Evolutionary conservation across 2,113 vertebrate genomes (phyloP).

Genomic region (Ramphastos sulfuratus): DNA sequence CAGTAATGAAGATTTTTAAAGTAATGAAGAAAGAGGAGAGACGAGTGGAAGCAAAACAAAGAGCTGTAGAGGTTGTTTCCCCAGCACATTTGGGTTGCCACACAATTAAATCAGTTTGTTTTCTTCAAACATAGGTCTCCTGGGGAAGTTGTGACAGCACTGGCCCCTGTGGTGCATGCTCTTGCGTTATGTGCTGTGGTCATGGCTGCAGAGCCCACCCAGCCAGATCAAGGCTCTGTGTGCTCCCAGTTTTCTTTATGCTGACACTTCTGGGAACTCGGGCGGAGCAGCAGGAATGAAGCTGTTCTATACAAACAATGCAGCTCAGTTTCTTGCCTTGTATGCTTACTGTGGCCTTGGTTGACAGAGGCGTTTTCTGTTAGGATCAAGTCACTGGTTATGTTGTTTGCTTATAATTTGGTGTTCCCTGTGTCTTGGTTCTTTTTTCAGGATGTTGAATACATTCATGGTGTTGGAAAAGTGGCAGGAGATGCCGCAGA

Average conservation of each 20-base stretch:
- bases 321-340: background rate
- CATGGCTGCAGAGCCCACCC: conserved; percentile 42
- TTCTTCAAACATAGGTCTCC: background rate
- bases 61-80: conserved; percentile 38
- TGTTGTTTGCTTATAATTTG: background rate
- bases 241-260: conserved; percentile 23
- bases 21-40: background rate
- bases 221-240: conserved; percentile 15
- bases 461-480: background rate
- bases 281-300: background rate
- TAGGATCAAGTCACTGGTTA: background rate
- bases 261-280: background rate
- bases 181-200: conserved; percentile 13
- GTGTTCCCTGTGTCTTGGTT: background rate
- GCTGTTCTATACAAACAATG: background rate
- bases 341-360: background rate
- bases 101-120: conserved; percentile 47
- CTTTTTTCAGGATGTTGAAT: conserved; percentile 56
- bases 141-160: background rate
- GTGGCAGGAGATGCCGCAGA: background rate
- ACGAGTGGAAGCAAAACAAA: background rate
- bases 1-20: background rate
- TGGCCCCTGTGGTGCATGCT: background rate
- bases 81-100: background rate
- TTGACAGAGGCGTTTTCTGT: background rate